These are phyloP conservation scores for Phocoena phocoena DNA, from an alignment of 2,113 vertebrate species.

Conservation along the genomic window DNA sequence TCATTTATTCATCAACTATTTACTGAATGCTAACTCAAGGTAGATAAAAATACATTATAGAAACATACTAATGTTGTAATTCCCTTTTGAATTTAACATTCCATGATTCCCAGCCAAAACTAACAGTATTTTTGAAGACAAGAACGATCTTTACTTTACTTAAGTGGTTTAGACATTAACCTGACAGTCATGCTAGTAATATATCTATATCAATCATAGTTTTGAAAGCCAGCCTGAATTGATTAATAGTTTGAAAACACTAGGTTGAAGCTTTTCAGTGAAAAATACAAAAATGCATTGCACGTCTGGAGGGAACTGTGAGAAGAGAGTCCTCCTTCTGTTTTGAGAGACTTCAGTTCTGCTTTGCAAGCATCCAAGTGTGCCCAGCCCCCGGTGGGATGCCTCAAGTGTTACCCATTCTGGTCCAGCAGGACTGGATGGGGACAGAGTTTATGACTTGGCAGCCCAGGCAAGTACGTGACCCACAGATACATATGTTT, in stretches of 20 bases:
- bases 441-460: accelerated
- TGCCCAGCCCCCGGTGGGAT: accelerated
- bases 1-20: background rate
- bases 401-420: accelerated
- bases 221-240: background rate
- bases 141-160: background rate
- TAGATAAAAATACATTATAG: accelerated
- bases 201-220: accelerated
- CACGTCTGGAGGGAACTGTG: background rate
- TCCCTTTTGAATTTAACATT: background rate
- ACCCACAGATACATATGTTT: too few relatives aligned
- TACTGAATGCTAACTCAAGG: background rate
- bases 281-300: background rate
- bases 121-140: background rate
- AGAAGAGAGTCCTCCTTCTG: background rate
- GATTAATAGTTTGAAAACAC: background rate
- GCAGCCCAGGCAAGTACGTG: accelerated
- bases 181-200: too few relatives aligned
- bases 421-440: accelerated
- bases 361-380: accelerated
- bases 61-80: accelerated
- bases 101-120: background rate
- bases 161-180: background rate
- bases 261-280: background rate
- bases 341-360: accelerated